phyloP scores from a whole-genome alignment of 1,140 invertebrate species.

The Heliconius eleuchia region DNA sequence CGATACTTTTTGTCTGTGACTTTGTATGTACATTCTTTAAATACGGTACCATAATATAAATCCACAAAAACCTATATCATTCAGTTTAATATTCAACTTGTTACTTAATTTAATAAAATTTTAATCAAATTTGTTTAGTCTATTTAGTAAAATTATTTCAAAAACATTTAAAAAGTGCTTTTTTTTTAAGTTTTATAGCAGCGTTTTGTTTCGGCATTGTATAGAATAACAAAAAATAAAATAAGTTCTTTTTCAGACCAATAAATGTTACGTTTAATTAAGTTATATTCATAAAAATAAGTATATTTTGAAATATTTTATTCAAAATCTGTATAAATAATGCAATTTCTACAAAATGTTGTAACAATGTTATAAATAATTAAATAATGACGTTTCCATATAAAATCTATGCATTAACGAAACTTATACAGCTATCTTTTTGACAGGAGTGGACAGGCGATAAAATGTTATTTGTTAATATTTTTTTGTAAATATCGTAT shows the following conservation, averaged over 20 bases:
- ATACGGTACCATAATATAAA: no score
- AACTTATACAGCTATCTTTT: constrained; percentile 70
- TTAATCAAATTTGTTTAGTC: not conserved
- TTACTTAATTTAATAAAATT: no score
- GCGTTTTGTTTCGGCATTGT: not conserved
- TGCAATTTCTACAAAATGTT: not conserved
- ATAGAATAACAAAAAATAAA: not conserved
- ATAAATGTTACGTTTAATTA: not conserved
- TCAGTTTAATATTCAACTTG: not conserved
- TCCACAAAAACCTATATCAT: not conserved
- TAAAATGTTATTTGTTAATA: constrained; percentile 77
- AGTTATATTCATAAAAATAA: not conserved
- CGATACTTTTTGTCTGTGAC: not conserved
- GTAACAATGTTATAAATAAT: not conserved
- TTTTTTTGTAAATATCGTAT: constrained; percentile 73
- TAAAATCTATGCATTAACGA: constrained; percentile 48
- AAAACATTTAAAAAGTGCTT: not conserved
- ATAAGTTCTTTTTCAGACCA: not conserved
- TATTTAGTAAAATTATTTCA: not conserved
- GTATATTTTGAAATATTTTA: not conserved
- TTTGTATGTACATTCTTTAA: not conserved
- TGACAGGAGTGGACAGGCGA: constrained; percentile 67
- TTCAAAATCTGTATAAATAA: not conserved
- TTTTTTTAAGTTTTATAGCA: not conserved
- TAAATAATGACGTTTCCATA: constrained; percentile 35